These are phyloP conservation scores for Acrobasis repandana DNA, from an alignment of 2,888 invertebrate species.

Conservation along the genomic window DNA sequence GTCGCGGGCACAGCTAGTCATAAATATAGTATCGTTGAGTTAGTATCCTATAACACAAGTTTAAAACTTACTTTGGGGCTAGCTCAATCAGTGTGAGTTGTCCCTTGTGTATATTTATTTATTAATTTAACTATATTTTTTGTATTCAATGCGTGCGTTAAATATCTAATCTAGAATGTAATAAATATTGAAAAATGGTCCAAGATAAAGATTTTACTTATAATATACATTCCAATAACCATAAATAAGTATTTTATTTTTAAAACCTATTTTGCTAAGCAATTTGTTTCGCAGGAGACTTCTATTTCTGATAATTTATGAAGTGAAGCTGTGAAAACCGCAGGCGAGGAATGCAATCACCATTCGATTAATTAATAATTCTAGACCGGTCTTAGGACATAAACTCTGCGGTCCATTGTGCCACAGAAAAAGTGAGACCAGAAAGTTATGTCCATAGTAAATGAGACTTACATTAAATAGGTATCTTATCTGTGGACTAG, in stretches of 20 bases:
- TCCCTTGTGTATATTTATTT: no score
- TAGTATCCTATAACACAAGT: no score
- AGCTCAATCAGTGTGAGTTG: no score
- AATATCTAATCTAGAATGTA: neutral
- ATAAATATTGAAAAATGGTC: neutral
- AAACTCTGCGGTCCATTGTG: constrained; percentile 66
- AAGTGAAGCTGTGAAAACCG: constrained; percentile 54
- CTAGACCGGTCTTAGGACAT: constrained; percentile 74
- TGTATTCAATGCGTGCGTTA: neutral
- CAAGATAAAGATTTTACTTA: neutral
- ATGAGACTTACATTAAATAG: no score
- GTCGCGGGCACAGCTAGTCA: no score
- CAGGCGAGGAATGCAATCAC: constrained; percentile 73
- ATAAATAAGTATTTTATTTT: neutral
- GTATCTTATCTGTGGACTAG: no score
- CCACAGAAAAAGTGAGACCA: neutral
- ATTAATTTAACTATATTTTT: neutral
- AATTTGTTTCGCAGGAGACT: neutral
- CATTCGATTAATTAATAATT: constrained; percentile 80
- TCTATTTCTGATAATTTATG: constrained; percentile 44
- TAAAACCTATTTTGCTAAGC: neutral
- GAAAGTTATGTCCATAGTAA: neutral
- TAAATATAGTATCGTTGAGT: no score
- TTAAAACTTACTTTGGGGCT: no score
- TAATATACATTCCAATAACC: neutral